Conservation (phyloP, 1,140 invertebrate genomes). For the Drosophila equinoxialis region DNA sequence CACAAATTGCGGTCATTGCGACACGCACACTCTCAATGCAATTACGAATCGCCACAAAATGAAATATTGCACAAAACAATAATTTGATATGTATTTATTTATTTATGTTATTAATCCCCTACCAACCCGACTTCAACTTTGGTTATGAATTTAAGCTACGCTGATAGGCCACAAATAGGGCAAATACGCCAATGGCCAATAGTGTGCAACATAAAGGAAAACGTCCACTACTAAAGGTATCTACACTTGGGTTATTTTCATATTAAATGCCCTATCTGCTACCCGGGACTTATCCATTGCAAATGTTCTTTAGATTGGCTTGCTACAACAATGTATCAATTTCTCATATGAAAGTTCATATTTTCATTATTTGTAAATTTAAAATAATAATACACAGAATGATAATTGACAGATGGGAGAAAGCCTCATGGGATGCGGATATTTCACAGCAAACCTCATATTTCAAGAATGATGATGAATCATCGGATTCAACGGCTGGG, state of each 20-base stretch:
- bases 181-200: constrained; percentile 35
- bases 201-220: constrained; percentile 28
- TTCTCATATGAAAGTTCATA: not conserved
- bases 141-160: constrained; percentile 17
- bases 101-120: not conserved
- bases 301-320: not conserved
- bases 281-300: not conserved
- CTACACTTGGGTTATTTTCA: constrained; percentile 47
- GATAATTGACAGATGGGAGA: constrained; percentile 24
- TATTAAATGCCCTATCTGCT: not conserved
- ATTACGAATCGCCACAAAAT: constrained; percentile 13
- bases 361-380: constrained; percentile 14
- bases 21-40: constrained; percentile 22
- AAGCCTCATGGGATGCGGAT: constrained; percentile 32
- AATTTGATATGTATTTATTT: constrained; percentile 13
- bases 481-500: constrained; percentile 35
- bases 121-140: not conserved
- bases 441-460: constrained; percentile 3
- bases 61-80: not conserved
- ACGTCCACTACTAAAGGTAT: constrained; percentile 35
- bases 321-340: not conserved
- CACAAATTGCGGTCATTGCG: constrained; percentile 30
- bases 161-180: constrained; percentile 25
- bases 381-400: constrained; percentile 9
- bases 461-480: constrained; percentile 75